Base-by-base conservation (phyloP, 2,888 invertebrate species). In the Spicauda simplicius region DNA sequence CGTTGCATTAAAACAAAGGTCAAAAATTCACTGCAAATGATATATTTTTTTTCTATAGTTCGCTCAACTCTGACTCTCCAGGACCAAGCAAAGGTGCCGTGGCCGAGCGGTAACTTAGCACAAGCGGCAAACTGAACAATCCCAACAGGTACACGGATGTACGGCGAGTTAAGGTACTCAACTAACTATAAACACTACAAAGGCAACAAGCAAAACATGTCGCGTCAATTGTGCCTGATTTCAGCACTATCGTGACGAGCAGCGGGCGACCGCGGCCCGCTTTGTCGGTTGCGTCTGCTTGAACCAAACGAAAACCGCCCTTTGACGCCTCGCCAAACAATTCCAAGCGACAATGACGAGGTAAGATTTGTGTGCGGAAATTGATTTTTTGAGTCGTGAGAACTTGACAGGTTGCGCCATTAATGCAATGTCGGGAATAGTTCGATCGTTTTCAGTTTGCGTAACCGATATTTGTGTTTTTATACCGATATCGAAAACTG, bases 311-410 rank as follows among this genome's bases (percentile, higher is more conserved):
- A 71, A 64, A 64, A 70, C 85, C 85, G 85, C 82, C 82, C 77
- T 83, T 85, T 85, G 79, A 78, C 74, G 80, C 77, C 73, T 80
- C 76, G 73, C 80, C 82, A 80, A 83, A 81, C 84, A 86, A 90
- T 87, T 87, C 91, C 87, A 90, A 86, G 84, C 87, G 86, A 92
- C 93, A 93, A 93, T 92, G 91, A 91, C 90, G 76, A 73, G 73
- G 86, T 25, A 25, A 88, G 87, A 91, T 91, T 92, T 91, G 91
- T 92, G 90, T 92, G 91, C 93, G 92, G 93, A 93, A 91, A 92
- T 92, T 89, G 91, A 88, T 91, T 91, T 92, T 92, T 92, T 89
- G 81, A 84, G 80, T 78, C 89, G 89, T 90, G 91, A 87, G 91
- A 91, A 90, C 85, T 87, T 88, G 91, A 87, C 90, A 87, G 88